These are phyloP conservation scores for Xenopus laevis DNA, from an alignment of 2,113 vertebrate species.

Conservation along the genomic window DNA sequence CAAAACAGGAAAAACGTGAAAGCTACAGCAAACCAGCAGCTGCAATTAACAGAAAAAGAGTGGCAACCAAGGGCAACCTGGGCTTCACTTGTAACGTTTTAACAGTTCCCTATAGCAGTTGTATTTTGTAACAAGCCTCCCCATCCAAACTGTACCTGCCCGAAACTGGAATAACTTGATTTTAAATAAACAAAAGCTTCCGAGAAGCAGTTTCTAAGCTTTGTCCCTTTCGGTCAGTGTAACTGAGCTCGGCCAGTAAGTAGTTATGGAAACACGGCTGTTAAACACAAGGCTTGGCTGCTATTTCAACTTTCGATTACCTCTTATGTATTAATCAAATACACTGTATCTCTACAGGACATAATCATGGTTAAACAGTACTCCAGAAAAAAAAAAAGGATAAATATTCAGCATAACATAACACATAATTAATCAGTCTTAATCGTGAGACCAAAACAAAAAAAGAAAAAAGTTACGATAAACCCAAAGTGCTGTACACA, in stretches of 20 bases:
- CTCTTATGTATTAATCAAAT: background rate
- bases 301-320: background rate
- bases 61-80: slow-evolving; percentile 24
- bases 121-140: slow-evolving; percentile 56
- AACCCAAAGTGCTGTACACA: no score
- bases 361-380: no score
- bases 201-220: slow-evolving; percentile 51
- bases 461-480: no score
- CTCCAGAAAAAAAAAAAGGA: no score
- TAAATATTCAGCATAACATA: no score
- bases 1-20: slow-evolving; percentile 75
- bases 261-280: slow-evolving; percentile 41
- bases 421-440: no score
- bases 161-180: slow-evolving; percentile 89
- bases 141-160: slow-evolving; percentile 77
- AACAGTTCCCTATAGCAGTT: slow-evolving; percentile 28
- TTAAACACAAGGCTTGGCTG: slow-evolving; percentile 35
- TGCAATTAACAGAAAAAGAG: slow-evolving; percentile 64
- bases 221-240: slow-evolving; percentile 53
- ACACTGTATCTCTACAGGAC: background rate
- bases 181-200: slow-evolving; percentile 69
- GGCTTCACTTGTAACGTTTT: slow-evolving; percentile 9
- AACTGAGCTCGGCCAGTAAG: slow-evolving; percentile 35
- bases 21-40: slow-evolving; percentile 65
- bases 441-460: no score